phyloP scores from a whole-genome alignment of 1,140 invertebrate genomes.

The Hydropsyche tenuis region DNA sequence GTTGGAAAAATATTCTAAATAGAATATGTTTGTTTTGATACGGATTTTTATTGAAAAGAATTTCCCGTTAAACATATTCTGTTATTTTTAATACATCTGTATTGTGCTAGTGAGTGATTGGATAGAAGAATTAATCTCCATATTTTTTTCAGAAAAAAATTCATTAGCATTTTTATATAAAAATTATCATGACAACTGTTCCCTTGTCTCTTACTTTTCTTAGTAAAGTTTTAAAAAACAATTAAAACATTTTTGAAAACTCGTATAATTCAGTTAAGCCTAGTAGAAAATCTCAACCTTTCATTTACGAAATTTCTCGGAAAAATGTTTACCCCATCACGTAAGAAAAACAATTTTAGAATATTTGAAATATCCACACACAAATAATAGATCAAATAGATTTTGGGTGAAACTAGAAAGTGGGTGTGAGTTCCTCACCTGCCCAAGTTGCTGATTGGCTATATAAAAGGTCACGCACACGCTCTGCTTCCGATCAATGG shows the following conservation, averaged over 20 bases:
- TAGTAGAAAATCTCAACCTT: not conserved
- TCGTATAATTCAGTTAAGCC: not conserved
- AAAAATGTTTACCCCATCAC: no score
- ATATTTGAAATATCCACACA: no score
- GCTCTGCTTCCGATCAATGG: constrained; percentile 44
- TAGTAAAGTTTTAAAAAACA: not conserved
- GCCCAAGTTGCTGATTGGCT: constrained; percentile 44
- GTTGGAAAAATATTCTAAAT: no score
- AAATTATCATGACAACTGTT: constrained; percentile 30
- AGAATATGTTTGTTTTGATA: no score
- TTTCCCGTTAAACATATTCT: no score
- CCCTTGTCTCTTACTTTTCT: not conserved
- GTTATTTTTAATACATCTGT: no score
- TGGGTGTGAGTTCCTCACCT: constrained; percentile 35
- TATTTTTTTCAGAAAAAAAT: constrained; percentile 5
- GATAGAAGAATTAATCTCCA: constrained; percentile 12
- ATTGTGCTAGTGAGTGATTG: not conserved
- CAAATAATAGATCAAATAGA: no score
- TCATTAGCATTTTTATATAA: constrained; percentile 27
- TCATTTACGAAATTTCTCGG: no score
- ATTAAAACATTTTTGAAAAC: not conserved
- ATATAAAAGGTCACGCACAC: constrained; percentile 46
- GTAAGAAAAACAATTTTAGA: no score
- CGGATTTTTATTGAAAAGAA: no score
- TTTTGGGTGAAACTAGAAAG: not conserved